Percentiles rank a stretch among this genome's conserved stretches.
These are phyloP conservation scores for Merodon equestris DNA, from an alignment of 2,888 invertebrate species.

Conservation along the genomic window DNA sequence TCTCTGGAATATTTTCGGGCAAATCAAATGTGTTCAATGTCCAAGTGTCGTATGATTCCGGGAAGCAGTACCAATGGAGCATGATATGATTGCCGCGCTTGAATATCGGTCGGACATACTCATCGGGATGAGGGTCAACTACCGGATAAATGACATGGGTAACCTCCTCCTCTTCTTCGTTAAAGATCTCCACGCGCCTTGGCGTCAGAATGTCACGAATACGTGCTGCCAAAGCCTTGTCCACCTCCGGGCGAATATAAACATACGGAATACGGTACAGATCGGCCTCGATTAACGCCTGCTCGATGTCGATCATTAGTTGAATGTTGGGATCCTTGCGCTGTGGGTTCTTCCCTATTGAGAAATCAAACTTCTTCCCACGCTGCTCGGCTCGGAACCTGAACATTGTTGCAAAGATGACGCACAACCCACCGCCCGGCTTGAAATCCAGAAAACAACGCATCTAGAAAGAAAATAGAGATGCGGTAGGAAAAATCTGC, in stretches of 20 bases:
- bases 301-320: slow-evolving; percentile 94
- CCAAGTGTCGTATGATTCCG: slow-evolving; percentile 96
- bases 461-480: slow-evolving; percentile 82
- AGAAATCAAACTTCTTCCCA: slow-evolving; percentile 96
- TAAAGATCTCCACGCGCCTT: slow-evolving; percentile 87
- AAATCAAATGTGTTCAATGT: slow-evolving; percentile 79
- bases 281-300: slow-evolving; percentile 89
- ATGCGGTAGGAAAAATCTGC: slow-evolving; percentile 13
- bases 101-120: slow-evolving; percentile 92
- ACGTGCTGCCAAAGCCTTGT: slow-evolving; percentile 87
- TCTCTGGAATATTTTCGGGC: slow-evolving; percentile 83
- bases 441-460: slow-evolving; percentile 97
- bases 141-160: slow-evolving; percentile 94
- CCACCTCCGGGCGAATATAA: slow-evolving; percentile 91
- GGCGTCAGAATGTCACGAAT: slow-evolving; percentile 93
- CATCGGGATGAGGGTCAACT: slow-evolving; percentile 91
- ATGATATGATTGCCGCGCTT: slow-evolving; percentile 89
- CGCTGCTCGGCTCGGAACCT: slow-evolving; percentile 97
- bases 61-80: slow-evolving; percentile 97
- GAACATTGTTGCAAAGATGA: slow-evolving; percentile 95
- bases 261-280: slow-evolving; percentile 88
- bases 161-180: slow-evolving; percentile 90
- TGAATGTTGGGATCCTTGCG: slow-evolving; percentile 95
- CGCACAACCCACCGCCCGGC: slow-evolving; percentile 94
- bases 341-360: slow-evolving; percentile 87